phyloP scores from a whole-genome alignment of 2,113 vertebrate genomes.

The Gopherus flavomarginatus region DNA sequence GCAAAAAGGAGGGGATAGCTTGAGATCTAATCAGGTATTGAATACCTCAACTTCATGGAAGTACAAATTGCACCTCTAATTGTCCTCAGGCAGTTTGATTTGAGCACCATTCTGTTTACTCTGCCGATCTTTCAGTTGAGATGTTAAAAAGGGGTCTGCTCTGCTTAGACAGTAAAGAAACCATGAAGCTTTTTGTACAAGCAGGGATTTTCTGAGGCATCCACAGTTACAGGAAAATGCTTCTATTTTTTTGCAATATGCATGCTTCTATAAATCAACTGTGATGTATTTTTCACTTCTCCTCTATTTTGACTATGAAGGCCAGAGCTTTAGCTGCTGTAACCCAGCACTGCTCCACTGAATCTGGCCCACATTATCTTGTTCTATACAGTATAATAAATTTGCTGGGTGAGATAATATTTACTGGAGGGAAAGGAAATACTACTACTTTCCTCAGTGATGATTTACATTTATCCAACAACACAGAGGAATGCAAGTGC shows the following conservation, averaged over 20 bases:
- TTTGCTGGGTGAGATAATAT: neutral
- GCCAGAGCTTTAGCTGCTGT: neutral
- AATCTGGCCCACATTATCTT: accelerated
- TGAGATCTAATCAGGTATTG: accelerated
- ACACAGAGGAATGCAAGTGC: neutral
- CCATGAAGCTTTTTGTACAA: neutral
- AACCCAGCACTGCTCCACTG: neutral
- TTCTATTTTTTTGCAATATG: neutral
- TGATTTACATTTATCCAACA: neutral
- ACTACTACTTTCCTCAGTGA: neutral
- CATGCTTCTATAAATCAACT: accelerated
- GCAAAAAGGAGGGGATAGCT: neutral
- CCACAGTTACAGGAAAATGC: neutral
- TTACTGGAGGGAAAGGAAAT: neutral
- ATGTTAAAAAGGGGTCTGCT: neutral
- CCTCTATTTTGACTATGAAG: neutral
- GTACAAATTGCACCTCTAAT: neutral
- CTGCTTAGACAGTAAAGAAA: neutral
- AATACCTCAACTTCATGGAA: neutral
- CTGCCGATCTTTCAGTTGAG: neutral
- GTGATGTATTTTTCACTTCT: neutral
- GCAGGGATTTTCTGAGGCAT: neutral
- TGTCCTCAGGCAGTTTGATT: neutral
- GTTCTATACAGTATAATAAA: neutral
- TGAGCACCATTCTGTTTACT: neutral